These are phyloP conservation scores for Aleiodes leptofemur DNA, from an alignment of 2,888 invertebrate genomes.

Conservation along the genomic window DNA sequence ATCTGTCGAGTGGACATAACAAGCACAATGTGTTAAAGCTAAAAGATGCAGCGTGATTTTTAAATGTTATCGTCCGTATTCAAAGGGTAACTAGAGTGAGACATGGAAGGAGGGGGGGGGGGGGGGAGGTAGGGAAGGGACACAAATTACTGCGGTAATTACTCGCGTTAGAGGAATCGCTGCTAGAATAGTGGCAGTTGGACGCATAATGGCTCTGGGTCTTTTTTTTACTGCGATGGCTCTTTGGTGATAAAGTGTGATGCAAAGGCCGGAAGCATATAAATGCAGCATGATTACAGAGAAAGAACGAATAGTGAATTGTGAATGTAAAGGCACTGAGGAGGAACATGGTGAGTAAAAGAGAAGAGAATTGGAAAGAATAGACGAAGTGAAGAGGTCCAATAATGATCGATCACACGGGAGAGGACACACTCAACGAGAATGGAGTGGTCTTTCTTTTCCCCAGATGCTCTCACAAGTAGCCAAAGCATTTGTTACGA, in stretches of 20 bases:
- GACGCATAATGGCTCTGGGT: conserved; percentile 47
- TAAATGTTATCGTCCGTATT: conserved; percentile 37
- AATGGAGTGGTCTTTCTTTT: conserved; percentile 39
- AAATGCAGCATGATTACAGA: conserved; percentile 62
- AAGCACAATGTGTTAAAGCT: conserved; percentile 45
- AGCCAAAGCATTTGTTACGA: conserved; percentile 55
- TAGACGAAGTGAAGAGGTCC: conserved; percentile 57
- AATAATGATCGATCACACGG: conserved; percentile 68
- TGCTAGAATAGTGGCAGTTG: conserved; percentile 39
- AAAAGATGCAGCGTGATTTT: conserved; percentile 51
- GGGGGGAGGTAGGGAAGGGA: neutral
- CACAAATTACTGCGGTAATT: conserved; percentile 50
- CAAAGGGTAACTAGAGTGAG: conserved; percentile 49
- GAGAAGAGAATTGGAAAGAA: conserved; percentile 22
- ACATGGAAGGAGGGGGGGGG: conserved; percentile 6
- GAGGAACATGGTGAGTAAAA: conserved; percentile 35
- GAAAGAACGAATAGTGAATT: conserved; percentile 47
- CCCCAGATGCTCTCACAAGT: conserved; percentile 23
- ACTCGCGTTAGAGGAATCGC: conserved; percentile 54
- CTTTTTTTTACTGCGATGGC: conserved; percentile 38
- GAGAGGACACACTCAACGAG: conserved; percentile 37
- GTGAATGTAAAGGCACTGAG: conserved; percentile 13
- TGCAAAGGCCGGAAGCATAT: conserved; percentile 60
- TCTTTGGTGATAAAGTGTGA: conserved; percentile 58
- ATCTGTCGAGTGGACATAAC: conserved; percentile 32